phyloP scores from a whole-genome alignment of 2,888 invertebrate genomes.

The Drosophila picticornis region DNA sequence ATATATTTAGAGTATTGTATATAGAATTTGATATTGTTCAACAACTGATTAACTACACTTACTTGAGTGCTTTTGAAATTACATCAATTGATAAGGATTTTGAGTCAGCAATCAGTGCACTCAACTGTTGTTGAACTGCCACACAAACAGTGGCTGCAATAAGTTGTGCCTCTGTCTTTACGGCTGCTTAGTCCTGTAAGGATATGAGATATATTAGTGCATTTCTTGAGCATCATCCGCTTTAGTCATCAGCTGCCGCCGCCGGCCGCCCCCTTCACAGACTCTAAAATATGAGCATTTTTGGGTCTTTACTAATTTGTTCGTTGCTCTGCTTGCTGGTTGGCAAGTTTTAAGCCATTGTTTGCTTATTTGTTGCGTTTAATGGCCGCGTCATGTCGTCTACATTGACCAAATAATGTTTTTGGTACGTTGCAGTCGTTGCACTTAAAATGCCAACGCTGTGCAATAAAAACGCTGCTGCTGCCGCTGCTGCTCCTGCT shows the following conservation, averaged over 20 bases:
- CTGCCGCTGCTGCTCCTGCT: constrained; percentile 39
- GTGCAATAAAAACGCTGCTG: constrained; percentile 79
- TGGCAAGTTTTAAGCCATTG: constrained; percentile 55
- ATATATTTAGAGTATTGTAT: background rate
- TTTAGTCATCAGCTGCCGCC: constrained; percentile 5
- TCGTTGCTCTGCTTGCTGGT: constrained; percentile 20
- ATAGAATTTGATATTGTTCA: background rate
- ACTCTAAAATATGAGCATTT: constrained; percentile 15
- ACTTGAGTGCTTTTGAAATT: background rate
- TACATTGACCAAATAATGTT: constrained; percentile 81
- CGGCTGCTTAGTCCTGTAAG: background rate
- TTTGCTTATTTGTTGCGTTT: constrained; percentile 80
- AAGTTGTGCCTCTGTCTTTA: background rate
- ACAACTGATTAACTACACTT: background rate
- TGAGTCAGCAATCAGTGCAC: background rate
- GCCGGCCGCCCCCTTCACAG: background rate
- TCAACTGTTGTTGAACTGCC: background rate
- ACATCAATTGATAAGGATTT: background rate
- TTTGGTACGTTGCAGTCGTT: constrained; percentile 38
- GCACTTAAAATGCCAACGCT: constrained; percentile 83
- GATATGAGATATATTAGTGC: background rate
- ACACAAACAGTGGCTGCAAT: background rate
- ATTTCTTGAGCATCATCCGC: background rate
- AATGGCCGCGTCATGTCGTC: constrained; percentile 80
- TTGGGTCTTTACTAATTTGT: constrained; percentile 55